Percentiles rank a stretch among this genome's conserved stretches.
Evolutionary conservation across 2,888 invertebrate genomes (phyloP).

Genomic region (Alloplasta piceator): DNA sequence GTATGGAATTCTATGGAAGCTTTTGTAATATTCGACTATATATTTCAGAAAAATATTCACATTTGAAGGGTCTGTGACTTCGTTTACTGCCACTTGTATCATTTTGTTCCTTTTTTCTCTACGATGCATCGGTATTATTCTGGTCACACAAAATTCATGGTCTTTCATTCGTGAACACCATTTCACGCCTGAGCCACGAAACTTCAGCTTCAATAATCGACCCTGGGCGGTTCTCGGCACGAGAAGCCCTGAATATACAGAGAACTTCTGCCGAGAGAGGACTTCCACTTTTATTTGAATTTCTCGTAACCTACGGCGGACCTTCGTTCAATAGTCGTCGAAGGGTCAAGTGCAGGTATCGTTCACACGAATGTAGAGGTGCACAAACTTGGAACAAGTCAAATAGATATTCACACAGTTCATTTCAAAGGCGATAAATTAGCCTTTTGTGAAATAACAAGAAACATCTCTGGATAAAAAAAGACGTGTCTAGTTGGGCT

Average conservation of each 20-base stretch:
- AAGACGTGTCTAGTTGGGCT: no score
- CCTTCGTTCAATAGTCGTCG: background rate
- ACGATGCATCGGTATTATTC: background rate
- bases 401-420: background rate
- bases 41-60: no score
- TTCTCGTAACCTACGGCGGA: conserved; percentile 3
- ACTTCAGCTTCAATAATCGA: conserved; percentile 35
- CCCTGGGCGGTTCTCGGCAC: background rate
- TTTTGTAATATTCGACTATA: no score
- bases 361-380: conserved; percentile 30
- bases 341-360: conserved; percentile 33
- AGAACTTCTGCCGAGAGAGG: background rate
- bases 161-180: background rate
- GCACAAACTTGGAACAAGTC: background rate
- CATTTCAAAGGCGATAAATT: background rate
- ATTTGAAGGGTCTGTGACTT: no score
- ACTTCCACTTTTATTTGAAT: conserved; percentile 16
- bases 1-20: no score
- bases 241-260: background rate
- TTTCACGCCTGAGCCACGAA: background rate
- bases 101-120: background rate
- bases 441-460: background rate
- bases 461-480: background rate
- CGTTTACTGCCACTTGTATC: background rate
- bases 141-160: conserved; percentile 21